Base-by-base conservation (phyloP, 2,113 vertebrate species). In the Poicephalus meyeri region DNA sequence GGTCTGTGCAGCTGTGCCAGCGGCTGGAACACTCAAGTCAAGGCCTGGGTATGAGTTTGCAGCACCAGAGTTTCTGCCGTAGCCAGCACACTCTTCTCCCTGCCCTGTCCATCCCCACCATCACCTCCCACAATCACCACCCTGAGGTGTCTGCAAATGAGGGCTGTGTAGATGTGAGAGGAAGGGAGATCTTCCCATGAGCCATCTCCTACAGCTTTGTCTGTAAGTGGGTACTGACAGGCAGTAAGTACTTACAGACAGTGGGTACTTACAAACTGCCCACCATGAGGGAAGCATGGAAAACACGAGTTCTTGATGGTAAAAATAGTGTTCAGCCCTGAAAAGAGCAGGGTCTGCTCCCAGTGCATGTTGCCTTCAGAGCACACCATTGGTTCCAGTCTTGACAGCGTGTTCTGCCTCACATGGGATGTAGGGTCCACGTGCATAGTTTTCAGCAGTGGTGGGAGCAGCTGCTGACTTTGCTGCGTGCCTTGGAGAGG, bases 21-120 rank as follows among this genome's bases (percentile, higher is more conserved):
- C 58, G 95, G 93, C 13, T 96, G 96, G 44, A 79, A 88, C 63
- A 61, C 35, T 18, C 96, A 91, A 58, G 69, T 98, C 86, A 98
- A 97, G 16, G 98, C 98, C 63, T 99, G 99, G 99, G 99, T 99
- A 56, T 99, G 97, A 99, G 18, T 35, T 39, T 19, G 52, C 41
- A 52, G 66, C 16, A 8, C 16, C 55, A 26, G 73, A 19, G 11
- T 11, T 19, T 21, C 56, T 35, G 28, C 10, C 15, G 25, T 9
- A 31, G 55, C 26, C 55, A 7, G 29, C 10, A 7, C 15, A 0
- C 15, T 53, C 23, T 42, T 31, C 46, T 76, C 69, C 37, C 49
- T 26, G 7, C 31, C 65, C 21, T 5, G 21, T 47, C 33, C 60
- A 2, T 49, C 33, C 52, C 33, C 68, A 7, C 14, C 29, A 21